Base-by-base conservation (phyloP, 2,113 vertebrate species). In the Xiphophorus maculatus region DNA sequence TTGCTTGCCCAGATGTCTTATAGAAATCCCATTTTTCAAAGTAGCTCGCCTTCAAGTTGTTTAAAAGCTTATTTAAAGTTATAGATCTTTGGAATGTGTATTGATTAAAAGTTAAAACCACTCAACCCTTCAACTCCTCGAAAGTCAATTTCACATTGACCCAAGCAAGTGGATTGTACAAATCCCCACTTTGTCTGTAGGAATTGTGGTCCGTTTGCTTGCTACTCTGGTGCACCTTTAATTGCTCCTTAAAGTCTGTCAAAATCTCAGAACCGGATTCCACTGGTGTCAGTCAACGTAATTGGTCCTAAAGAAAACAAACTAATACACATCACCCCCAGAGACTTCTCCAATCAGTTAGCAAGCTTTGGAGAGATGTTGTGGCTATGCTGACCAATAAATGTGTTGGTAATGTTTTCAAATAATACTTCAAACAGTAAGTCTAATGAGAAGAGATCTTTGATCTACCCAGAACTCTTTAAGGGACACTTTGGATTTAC, bases 221-320 rank as follows among this genome's bases (percentile, higher is more conserved):
- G 54, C 67, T 44, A 71, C 76, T 77, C 73, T 70, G 51, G 33
- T 54, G 25, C 51, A 33, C 42, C 60, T 54, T 73, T 87, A 86
- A 87, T 87, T 90, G 87, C 81, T 82, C 90, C 76, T 84, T 84
- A 78, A 91, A 64, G 76, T 75, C 70, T 77, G 66, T 87, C 27
- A 32, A 87, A 85, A 81, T 74, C 44, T 27, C 58, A 63, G 66
- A 35, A 37, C 48, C 12, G 3, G 10, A 71, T 90, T 88, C 68
- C 28, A 84, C 88, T 15, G 40, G 58, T 77, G 84, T 84, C 72
- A 80, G 64, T 84, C 87, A 79, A 37, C 81, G 80, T 82, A 84
- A 89, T 84, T 80, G 80, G 80, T 74, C 66, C 54, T 66, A 82
- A 85, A 80, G 54, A 84, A 90, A 84, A 80, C 77, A 84, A 76